These are phyloP conservation scores for Sylvia borin DNA, from an alignment of 2,797 vertebrate species.

Conservation along the genomic window DNA sequence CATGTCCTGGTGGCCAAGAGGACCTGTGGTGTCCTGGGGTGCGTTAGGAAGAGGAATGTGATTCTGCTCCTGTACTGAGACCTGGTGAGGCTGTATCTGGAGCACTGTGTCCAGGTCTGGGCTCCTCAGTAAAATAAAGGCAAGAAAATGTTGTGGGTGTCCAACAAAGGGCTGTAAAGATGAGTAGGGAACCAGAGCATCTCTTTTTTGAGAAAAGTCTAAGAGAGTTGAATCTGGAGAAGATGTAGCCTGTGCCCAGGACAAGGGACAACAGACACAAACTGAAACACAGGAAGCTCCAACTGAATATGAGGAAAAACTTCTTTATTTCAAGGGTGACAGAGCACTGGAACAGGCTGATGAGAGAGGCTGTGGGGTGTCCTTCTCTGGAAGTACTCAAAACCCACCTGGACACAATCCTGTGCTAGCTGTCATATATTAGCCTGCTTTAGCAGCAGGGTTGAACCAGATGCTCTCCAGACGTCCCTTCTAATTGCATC, in stretches of 20 bases:
- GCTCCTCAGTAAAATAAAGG: background rate
- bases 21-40: rapidly evolving
- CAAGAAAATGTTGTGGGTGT: background rate
- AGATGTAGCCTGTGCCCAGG: background rate
- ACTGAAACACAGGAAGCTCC: background rate
- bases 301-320: background rate
- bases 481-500: background rate
- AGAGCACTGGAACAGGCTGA: background rate
- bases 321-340: background rate
- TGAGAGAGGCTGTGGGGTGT: background rate
- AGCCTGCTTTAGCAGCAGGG: background rate
- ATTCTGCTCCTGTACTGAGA: background rate
- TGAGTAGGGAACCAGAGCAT: background rate
- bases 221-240: background rate
- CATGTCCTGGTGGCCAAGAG: background rate
- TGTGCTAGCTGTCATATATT: background rate
- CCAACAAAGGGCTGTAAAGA: background rate
- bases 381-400: background rate
- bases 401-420: background rate
- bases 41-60: background rate
- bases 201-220: background rate
- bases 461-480: background rate
- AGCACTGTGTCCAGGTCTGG: background rate
- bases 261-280: background rate
- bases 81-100: background rate